phyloP scores from a whole-genome alignment of 2,888 invertebrate genomes.

The Cheilosia vernalis region DNA sequence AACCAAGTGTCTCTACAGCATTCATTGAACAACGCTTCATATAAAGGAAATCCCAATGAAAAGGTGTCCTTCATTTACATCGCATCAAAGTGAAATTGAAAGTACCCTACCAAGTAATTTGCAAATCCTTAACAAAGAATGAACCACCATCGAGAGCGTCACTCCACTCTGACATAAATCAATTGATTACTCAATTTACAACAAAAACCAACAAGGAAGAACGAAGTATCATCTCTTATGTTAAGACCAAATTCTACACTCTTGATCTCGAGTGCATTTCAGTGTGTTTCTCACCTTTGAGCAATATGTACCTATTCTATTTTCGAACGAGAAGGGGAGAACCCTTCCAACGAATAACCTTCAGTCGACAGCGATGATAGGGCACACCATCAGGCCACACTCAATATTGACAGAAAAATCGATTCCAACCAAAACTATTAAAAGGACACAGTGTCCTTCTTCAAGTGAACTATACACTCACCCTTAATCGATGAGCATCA shows the following conservation, averaged over 20 bases:
- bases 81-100: neutral
- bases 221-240: neutral
- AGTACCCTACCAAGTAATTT: neutral
- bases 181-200: constrained; percentile 12
- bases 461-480: constrained; percentile 83
- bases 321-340: constrained; percentile 49
- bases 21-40: too few relatives aligned
- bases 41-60: too few relatives aligned
- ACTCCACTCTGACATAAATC: constrained; percentile 1
- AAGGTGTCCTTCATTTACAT: neutral
- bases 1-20: too few relatives aligned
- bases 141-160: neutral
- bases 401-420: constrained; percentile 61
- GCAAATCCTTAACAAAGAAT: neutral
- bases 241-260: constrained; percentile 37
- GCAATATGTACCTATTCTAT: constrained; percentile 36
- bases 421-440: constrained; percentile 30
- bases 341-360: constrained; percentile 20
- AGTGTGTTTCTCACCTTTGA: constrained; percentile 45
- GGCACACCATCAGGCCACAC: constrained; percentile 13
- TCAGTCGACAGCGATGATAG: constrained; percentile 52
- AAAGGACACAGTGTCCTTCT: neutral
- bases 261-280: constrained; percentile 38
- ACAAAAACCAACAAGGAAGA: neutral
- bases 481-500: constrained; percentile 93